A percentile compares a stretch with the other conserved stretches of the same genome.
Conservation (phyloP, 2,888 invertebrate genomes). For the Encarsia formosa region DNA sequence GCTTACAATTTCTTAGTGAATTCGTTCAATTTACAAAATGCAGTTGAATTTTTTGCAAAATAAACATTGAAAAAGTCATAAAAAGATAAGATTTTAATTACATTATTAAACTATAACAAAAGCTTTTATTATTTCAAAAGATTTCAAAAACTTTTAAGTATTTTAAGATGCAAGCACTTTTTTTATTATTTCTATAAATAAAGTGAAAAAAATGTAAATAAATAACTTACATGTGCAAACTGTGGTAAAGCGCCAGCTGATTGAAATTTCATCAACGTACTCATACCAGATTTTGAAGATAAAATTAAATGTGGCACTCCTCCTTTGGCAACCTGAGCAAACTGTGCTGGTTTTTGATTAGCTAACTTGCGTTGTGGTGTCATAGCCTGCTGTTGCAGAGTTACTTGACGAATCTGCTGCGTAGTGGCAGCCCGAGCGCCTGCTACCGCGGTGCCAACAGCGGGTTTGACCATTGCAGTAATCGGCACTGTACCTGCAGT, state of each 20-base stretch:
- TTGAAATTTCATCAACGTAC: constrained; percentile 64
- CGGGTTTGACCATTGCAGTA: constrained; percentile 64
- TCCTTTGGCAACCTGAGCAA: constrained; percentile 54
- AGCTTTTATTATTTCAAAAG: too few species aligned
- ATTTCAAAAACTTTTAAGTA: too few species aligned
- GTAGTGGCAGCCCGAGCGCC: constrained; percentile 59
- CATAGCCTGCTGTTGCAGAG: constrained; percentile 59
- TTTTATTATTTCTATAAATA: too few species aligned
- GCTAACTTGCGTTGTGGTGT: constrained; percentile 58
- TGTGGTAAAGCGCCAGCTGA: constrained; percentile 47
- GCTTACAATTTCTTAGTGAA: not conserved
- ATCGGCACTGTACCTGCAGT: constrained; percentile 54
- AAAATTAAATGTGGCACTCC: constrained; percentile 68
- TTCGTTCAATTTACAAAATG: too few species aligned
- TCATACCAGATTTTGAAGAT: constrained; percentile 61
- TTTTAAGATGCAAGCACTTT: too few species aligned
- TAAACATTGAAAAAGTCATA: too few species aligned
- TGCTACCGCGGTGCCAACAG: constrained; percentile 40
- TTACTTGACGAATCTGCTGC: constrained; percentile 64
- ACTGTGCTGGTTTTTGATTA: constrained; percentile 61
- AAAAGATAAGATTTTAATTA: too few species aligned
- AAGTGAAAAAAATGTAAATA: too few species aligned
- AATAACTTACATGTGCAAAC: constrained; percentile 44
- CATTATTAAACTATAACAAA: too few species aligned
- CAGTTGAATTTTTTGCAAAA: too few species aligned